Conservation (phyloP, 2,113 vertebrate species). For the Pangasianodon gigas region DNA sequence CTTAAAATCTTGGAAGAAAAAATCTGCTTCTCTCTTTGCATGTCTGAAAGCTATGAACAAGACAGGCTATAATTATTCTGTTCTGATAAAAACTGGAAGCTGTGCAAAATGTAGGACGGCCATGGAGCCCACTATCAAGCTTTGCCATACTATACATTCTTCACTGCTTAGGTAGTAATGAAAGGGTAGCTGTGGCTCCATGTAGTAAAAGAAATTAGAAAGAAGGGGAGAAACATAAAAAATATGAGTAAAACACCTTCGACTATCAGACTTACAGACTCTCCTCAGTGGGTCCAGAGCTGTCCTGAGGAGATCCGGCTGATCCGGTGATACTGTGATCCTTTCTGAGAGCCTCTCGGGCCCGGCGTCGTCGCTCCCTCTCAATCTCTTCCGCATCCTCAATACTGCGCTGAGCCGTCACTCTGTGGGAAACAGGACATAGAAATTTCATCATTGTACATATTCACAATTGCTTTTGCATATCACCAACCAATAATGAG, state of each 20-base stretch:
- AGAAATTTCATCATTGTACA: background rate
- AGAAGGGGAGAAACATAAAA: slow-evolving; percentile 1
- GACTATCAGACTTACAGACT: slow-evolving; percentile 52
- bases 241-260: background rate
- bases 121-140: slow-evolving; percentile 46
- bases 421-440: slow-evolving; percentile 64
- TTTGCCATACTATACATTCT: slow-evolving; percentile 64
- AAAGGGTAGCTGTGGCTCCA: slow-evolving; percentile 60
- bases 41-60: slow-evolving; percentile 52
- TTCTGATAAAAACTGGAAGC: slow-evolving; percentile 54
- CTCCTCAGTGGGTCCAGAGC: slow-evolving; percentile 54
- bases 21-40: slow-evolving; percentile 29
- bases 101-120: slow-evolving; percentile 42
- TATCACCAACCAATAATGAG: background rate
- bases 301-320: slow-evolving; percentile 52
- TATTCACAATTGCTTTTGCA: background rate
- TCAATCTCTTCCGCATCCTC: slow-evolving; percentile 87
- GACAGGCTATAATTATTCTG: slow-evolving; percentile 50
- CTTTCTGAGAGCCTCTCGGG: slow-evolving; percentile 67
- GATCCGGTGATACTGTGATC: slow-evolving; percentile 40
- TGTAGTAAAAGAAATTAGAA: slow-evolving; percentile 18
- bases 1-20: slow-evolving; percentile 33
- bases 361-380: slow-evolving; percentile 74
- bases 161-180: slow-evolving; percentile 64
- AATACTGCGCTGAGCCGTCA: slow-evolving; percentile 84